A percentile compares a stretch with the other conserved stretches of the same genome.
These are phyloP conservation scores for Amblyraja radiata DNA, from an alignment of 2,797 vertebrate species.

Conservation along the genomic window DNA sequence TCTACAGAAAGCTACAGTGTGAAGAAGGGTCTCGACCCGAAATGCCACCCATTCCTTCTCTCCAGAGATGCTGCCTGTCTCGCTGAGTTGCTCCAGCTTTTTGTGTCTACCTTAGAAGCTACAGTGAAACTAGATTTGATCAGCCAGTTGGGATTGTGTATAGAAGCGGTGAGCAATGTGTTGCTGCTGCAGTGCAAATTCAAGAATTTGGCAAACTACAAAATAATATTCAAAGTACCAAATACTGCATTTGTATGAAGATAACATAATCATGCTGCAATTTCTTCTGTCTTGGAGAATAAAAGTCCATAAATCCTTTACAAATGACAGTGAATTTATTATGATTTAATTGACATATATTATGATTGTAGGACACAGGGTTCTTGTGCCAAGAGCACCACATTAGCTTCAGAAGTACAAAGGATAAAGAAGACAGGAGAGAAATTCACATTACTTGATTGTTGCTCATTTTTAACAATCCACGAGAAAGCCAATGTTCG, in stretches of 20 bases:
- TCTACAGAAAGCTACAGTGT: too few relatives aligned
- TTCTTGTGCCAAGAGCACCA: neutral
- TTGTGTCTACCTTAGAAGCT: too few relatives aligned
- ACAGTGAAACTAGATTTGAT: neutral
- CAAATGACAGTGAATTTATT: neutral
- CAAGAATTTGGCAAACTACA: neutral
- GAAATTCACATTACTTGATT: neutral
- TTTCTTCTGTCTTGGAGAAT: neutral
- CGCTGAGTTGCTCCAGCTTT: too few relatives aligned
- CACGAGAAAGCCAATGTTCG: neutral
- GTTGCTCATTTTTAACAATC: conserved; percentile 4
- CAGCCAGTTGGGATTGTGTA: neutral
- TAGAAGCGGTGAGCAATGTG: neutral
- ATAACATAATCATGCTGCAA: neutral
- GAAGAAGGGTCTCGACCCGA: too few relatives aligned
- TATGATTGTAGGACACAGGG: neutral
- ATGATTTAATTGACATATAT: neutral
- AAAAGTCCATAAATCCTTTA: neutral
- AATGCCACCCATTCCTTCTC: too few relatives aligned
- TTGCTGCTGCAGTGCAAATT: neutral
- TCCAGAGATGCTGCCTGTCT: too few relatives aligned
- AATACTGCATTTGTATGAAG: neutral
- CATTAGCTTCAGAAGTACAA: neutral
- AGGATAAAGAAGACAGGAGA: neutral
- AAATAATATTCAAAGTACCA: neutral